A percentile compares a stretch with the other conserved stretches of the same genome.
phyloP scores from a whole-genome alignment of 2,797 vertebrate species.

The Chromobotia macracanthus region DNA sequence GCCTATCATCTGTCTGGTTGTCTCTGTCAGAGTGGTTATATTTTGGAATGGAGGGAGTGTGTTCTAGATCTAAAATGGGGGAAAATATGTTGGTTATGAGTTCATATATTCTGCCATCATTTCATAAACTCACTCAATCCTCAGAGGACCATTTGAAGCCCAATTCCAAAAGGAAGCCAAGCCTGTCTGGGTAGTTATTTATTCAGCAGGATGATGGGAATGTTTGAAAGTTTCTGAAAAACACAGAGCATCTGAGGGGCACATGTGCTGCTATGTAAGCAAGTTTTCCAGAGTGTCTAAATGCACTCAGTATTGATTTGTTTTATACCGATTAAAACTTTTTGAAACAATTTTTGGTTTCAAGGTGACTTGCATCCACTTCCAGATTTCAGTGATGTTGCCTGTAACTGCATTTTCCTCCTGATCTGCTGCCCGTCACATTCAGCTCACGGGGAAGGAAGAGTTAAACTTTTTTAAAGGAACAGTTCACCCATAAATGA shows the following conservation, averaged over 20 bases:
- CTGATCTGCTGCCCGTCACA: too few relatives aligned
- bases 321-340: not conserved
- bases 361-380: not conserved
- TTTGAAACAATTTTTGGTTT: not conserved
- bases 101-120: not conserved
- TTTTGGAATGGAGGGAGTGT: too few relatives aligned
- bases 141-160: not conserved
- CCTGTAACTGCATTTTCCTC: too few relatives aligned
- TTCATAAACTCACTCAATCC: not conserved
- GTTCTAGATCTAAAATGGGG: too few relatives aligned
- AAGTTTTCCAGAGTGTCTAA: not conserved
- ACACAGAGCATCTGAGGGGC: slow-evolving; percentile 25
- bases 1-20: too few relatives aligned
- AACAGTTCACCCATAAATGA: too few relatives aligned
- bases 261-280: not conserved
- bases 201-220: not conserved
- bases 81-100: not conserved
- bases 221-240: not conserved
- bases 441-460: too few relatives aligned
- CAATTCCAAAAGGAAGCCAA: not conserved
- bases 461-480: too few relatives aligned
- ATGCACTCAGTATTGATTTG: not conserved
- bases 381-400: too few relatives aligned
- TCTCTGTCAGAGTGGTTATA: not conserved
- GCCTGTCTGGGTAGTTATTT: not conserved